Evolutionary conservation across 2,797 vertebrate genomes (phyloP).

Genomic region (Uromys caudimaculatus): DNA sequence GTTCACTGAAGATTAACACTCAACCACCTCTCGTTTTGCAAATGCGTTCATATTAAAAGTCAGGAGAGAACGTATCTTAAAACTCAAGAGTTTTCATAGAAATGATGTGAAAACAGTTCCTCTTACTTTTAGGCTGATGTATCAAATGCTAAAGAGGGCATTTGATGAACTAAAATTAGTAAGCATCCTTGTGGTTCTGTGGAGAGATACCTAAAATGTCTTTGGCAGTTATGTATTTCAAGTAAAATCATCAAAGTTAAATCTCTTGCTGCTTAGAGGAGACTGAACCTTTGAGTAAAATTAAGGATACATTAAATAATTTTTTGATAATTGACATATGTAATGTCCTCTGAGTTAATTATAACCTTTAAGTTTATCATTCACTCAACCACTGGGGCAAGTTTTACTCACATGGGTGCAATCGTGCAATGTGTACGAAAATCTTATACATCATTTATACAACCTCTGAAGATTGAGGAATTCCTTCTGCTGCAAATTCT

Average conservation of each 20-base stretch:
- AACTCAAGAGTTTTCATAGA: slow-evolving; percentile 36
- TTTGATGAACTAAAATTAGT: slow-evolving; percentile 55
- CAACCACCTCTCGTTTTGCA: neutral
- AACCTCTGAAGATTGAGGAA: neutral
- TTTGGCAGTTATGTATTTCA: slow-evolving; percentile 50
- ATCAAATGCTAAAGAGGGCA: slow-evolving; percentile 33
- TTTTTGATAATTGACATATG: slow-evolving; percentile 51
- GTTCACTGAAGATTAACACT: neutral
- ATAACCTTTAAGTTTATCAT: slow-evolving; percentile 43
- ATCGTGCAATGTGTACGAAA: slow-evolving; percentile 31
- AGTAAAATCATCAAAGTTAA: slow-evolving; percentile 69
- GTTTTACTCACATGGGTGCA: slow-evolving; percentile 41
- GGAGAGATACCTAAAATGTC: slow-evolving; percentile 54
- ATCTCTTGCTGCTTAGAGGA: slow-evolving; percentile 54
- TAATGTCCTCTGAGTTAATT: slow-evolving; percentile 31
- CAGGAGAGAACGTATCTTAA: slow-evolving; percentile 25
- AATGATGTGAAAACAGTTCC: slow-evolving; percentile 47
- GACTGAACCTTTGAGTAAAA: slow-evolving; percentile 54
- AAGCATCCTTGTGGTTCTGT: slow-evolving; percentile 38
- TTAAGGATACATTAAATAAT: slow-evolving; percentile 57
- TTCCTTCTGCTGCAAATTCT: neutral
- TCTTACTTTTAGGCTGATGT: slow-evolving; percentile 44
- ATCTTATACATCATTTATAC: slow-evolving; percentile 35
- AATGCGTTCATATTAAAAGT: neutral
- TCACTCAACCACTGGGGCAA: slow-evolving; percentile 32